Conservation (phyloP, 2,888 invertebrate species). For the Xestobium rufovillosum region DNA sequence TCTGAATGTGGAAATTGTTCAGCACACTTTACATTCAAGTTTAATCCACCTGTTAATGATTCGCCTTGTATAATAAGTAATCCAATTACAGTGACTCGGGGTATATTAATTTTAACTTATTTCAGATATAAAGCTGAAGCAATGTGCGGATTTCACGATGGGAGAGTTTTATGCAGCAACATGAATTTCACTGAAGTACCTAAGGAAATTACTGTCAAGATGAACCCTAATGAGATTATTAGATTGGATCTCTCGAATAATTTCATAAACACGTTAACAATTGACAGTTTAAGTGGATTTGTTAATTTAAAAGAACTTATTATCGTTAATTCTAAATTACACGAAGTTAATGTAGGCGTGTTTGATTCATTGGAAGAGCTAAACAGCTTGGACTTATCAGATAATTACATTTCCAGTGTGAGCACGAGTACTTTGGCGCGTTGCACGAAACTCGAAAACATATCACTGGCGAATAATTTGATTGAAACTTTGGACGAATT, state of each 20-base stretch:
- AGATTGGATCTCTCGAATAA: conserved; percentile 1
- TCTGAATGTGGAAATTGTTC: too few species aligned
- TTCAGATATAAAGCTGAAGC: too few species aligned
- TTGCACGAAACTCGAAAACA: not conserved
- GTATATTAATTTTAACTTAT: too few species aligned
- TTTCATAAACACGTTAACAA: not conserved
- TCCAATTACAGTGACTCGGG: too few species aligned
- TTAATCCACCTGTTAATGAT: too few species aligned
- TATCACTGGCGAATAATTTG: not conserved
- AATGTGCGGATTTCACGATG: too few species aligned
- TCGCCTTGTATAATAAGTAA: too few species aligned
- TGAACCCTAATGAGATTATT: not conserved
- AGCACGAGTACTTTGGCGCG: not conserved
- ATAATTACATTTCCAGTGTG: not conserved
- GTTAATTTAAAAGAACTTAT: not conserved
- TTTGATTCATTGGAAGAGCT: not conserved
- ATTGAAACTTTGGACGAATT: not conserved
- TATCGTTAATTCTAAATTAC: not conserved
- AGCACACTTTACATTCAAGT: too few species aligned
- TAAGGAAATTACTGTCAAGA: not conserved
- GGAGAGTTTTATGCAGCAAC: too few species aligned
- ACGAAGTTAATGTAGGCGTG: not conserved
- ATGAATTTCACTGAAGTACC: too few species aligned
- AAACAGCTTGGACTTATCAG: not conserved
- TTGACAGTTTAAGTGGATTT: not conserved